A percentile compares a stretch with the other conserved stretches of the same genome.
These are phyloP conservation scores for Percina caprodes DNA, from an alignment of 2,113 vertebrate species.

Conservation along the genomic window DNA sequence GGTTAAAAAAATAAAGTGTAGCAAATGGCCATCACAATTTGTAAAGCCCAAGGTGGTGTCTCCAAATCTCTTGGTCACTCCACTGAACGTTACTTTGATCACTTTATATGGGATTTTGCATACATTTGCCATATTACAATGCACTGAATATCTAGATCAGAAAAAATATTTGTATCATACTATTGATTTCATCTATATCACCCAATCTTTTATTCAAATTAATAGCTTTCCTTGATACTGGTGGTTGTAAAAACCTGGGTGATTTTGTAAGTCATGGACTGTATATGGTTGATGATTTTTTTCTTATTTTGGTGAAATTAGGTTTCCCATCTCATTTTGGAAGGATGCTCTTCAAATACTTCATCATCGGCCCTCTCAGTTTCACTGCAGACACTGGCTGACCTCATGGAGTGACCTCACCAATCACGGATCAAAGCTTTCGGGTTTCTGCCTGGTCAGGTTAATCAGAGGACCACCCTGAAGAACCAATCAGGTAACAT, in stretches of 20 bases:
- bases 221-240: background rate
- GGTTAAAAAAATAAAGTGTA: background rate
- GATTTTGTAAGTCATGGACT: background rate
- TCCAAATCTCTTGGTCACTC: background rate
- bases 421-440: slow-evolving; percentile 72
- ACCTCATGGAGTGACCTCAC: slow-evolving; percentile 66
- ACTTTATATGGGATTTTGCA: background rate
- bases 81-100: background rate
- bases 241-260: background rate
- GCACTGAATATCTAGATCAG: background rate
- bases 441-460: slow-evolving; percentile 55
- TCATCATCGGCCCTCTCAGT: slow-evolving; percentile 60
- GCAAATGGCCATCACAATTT: background rate
- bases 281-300: slow-evolving; percentile 24
- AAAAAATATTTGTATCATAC: background rate
- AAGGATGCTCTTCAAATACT: slow-evolving; percentile 61
- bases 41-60: background rate
- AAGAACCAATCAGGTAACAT: slow-evolving; percentile 73
- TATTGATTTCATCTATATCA: background rate
- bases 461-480: slow-evolving; percentile 76
- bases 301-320: slow-evolving; percentile 38
- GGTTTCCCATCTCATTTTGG: slow-evolving; percentile 68
- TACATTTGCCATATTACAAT: background rate
- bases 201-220: background rate
- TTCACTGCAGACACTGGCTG: slow-evolving; percentile 59